Base-by-base conservation (phyloP, 2,797 vertebrate species). In the Hyperoplus immaculatus region DNA sequence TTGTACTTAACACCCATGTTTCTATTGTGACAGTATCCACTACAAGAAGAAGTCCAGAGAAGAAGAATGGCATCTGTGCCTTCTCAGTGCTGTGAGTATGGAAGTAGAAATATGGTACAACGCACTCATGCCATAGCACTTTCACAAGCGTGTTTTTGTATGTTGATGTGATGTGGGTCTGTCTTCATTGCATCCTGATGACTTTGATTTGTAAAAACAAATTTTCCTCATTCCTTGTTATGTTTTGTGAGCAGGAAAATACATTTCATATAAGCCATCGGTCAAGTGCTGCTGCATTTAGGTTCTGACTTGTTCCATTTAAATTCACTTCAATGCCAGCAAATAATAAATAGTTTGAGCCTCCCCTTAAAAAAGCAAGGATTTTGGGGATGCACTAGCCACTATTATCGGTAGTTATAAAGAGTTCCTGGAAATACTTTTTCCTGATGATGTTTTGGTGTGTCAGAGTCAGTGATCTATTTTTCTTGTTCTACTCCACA, bases 81-180 rank as follows among this genome's bases (percentile, higher is more conserved):
- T 69, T 95, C 97, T 81, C 98, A 99, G 94, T 99, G 98, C 93
- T 99, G 98, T 99, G 95, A 98, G 98, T 98, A 36, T 38, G 8
- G 36, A 15, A 56, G 6, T 14, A 21, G 13, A 63, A 29, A 8
- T 2, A 1, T 10, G 13, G 16, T 49, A 3, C 15, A 29, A 12
- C 5, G 4, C 29, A 29, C 67, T 63, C 13, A 29, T 51, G 36
- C n/a, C 18, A 45, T 7, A 36, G 4, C 54, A 50, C 58, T 50
- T 55, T 77, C 21, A 63, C 21, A 3, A 51, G 0, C 16, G 16
- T 1, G 0, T 66, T 18, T n/a, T 9, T 7, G 16, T 38, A 21
- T 57, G 41, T 51, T 15, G 61, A 29, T 58, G 45, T 43, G 71
- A 8, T 36, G n/a, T 51, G 4, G 10, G 12, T 66, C 10, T 21